Evolutionary conservation across 2,888 invertebrate genomes (phyloP), one percentile per base, ranked within the genome.

Genomic region (Coleophora deauratella): DNA sequence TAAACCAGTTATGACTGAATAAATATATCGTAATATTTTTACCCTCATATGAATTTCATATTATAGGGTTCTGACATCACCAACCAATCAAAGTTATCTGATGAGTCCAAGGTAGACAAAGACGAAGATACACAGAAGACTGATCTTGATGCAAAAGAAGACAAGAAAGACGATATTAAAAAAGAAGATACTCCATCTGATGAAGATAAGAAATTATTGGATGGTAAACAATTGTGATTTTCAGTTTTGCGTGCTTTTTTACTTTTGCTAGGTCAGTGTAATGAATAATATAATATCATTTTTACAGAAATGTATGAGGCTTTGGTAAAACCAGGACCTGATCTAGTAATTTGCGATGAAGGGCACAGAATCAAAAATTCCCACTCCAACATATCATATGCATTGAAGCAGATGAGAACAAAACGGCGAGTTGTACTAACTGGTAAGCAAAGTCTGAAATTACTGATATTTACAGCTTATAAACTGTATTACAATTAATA

Each of bases 311-410:
- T 97, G 77, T 93, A 94, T 58, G 88, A 89, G 49, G 94, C 96
- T 0, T 74, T 98, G 31, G 93, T 97, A 0, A 91, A 91, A 57
- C 97, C 97, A 0, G 98, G 98, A 0, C 97, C 98, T 0, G 97
- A 98, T 78, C 79, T 97, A 39, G 94, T 98, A 0, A 96, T 98
- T 49, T 98, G 98, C 67, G 98, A 98, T 58, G 98, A 98, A 75
- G 98, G 99, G 0, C 99, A 99, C 72, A 88, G 98, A 13, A 99
- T 99, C 52, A 99, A 99, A 77, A 99, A 99, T 73, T 95, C 97
- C 0, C 97, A 97, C 63, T 98, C 99, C 1, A 96, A 97, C 47
- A 98, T 98, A 57, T 97, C 98, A 0, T 92, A 95, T 66, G 96
- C 98, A 0, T 85, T 99, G 33, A 98, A 98, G 68, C 95, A 96